Evolutionary conservation across 2,888 invertebrate genomes (phyloP).

Genomic region (Desoria tigrina): DNA sequence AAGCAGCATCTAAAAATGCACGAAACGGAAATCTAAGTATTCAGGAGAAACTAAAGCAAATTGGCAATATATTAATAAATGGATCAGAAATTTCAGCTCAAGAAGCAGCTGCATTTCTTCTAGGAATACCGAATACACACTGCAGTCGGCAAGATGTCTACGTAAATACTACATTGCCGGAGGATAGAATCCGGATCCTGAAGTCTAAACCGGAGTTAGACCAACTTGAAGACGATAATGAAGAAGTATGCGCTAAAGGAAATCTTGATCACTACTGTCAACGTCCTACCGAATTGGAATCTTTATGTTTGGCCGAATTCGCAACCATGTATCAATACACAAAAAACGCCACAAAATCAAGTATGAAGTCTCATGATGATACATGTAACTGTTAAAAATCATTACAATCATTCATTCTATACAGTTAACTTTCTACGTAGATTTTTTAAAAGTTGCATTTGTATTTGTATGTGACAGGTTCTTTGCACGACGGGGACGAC

Average conservation of each 20-base stretch:
- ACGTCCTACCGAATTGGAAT: constrained; percentile 52
- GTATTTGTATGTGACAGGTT: too few species aligned
- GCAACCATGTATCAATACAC: constrained; percentile 26
- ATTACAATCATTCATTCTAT: too few species aligned
- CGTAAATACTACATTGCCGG: constrained; percentile 45
- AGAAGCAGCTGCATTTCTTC: constrained; percentile 46
- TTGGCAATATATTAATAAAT: constrained; percentile 47
- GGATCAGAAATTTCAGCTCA: too few species aligned
- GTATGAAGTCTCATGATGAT: too few species aligned
- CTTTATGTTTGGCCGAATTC: constrained; percentile 54
- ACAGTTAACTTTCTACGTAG: too few species aligned
- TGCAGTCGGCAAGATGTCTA: constrained; percentile 40
- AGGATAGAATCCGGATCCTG: constrained; percentile 25
- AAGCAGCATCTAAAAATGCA: constrained; percentile 51
- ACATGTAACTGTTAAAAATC: too few species aligned
- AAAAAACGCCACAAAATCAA: neutral
- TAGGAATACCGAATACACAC: constrained; percentile 40
- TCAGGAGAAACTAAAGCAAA: constrained; percentile 45
- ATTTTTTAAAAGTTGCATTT: too few species aligned
- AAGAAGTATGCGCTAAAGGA: constrained; percentile 37
- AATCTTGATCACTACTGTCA: constrained; percentile 53
- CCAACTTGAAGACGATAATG: constrained; percentile 23
- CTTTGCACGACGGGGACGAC: too few species aligned
- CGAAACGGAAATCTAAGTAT: constrained; percentile 51
- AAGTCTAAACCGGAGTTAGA: constrained; percentile 27